Evolutionary conservation across 2,888 invertebrate genomes (phyloP), one percentile per base, ranked within the genome.

Genomic region (Sericinus montela): DNA sequence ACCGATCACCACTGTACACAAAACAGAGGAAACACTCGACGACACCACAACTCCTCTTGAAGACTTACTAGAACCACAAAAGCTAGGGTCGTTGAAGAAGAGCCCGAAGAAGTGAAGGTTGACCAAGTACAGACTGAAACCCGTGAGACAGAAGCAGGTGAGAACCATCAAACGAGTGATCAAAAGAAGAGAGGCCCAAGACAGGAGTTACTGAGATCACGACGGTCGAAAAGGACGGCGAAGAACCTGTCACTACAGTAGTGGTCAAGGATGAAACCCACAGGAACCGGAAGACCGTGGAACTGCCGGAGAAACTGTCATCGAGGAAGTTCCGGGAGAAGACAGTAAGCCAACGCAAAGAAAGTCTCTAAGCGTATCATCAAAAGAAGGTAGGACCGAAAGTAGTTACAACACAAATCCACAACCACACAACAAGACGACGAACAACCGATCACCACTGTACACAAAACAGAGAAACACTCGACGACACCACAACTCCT

Each of bases 1-100:
- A 36, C 64, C 73, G 10, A 50, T 72, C 25, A 62, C 67, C 25
- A 59, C 65, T 23, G 43, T 54, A 32, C 54, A 56, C 44, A 50
- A 44, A 19, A 54, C 52, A 11, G 51, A 59, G 19, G 54, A 57
- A 45, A 9, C 13, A 34, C 13, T 34, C n/a, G 34, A 34, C 7
- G 34, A 34, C 5, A 34, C 0, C 2, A 8, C 8, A 14, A 13
- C 11, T 13, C 34, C 40, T 6, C 41, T 34, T 5, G 60, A 63
- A 5, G 59, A 64, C 2, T 29, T 36, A 32, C 67, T 56, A 50
- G 60, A 11, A 66, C 60, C 50, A 51, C 47, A 51, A 4, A 41
- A 23, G 11, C 42, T 43, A 2, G 35, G 10, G 13, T 47, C 1
- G 11, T 53, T 25, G 40, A 44, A 48, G 34, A 8, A 34, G 1